Evolutionary conservation across 1,140 invertebrate genomes (phyloP), one percentile per base, ranked within the genome.

Genomic region (Drosophila serrata): DNA sequence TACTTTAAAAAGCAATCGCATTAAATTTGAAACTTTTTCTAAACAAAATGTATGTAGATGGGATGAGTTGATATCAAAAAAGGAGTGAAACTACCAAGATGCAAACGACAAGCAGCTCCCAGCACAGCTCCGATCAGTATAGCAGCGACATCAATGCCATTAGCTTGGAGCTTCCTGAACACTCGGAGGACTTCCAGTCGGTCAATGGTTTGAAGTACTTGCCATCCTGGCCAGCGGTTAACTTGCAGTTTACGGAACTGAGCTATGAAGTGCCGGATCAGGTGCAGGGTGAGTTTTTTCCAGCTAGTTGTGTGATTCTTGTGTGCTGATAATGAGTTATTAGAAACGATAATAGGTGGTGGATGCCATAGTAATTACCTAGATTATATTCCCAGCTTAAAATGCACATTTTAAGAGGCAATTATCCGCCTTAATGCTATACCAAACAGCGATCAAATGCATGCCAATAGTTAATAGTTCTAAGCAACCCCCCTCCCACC

Each of bases 161-260:
- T 11, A 91, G 91, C 51, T 31, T 90, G 0, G 91, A 92, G 37
- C 65, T 82, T 22, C 45, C 75, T 2, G 70, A 81, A 6, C 61
- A 87, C 12, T 62, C 58, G 8, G 81, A 87, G 35, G 77, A 90
- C 46, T 60, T 64, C 49, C 82, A 60, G 15, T 77, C 75, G 13
- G 31, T 55, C 6, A 91, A 48, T 58, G 91, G 93, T 24, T 73
- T 95, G 11, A 95, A 95, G 4, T 94, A 95, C 78, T 92, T 96
- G 35, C 94, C 95, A 0, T 93, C 94, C 73, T 93, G 95, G 84
- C 94, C 95, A 6, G 94, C 95, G 0, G 93, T 97, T 37, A 94
- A 96, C 82, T 94, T 97, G 24, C 95, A 95, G 81, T 97, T 97
- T 88, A 94, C 95, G 59, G 95, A 96, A 76, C 90, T 97, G 15